phyloP scores from a whole-genome alignment of 2,113 vertebrate species.

The Pogonocichla stellata region DNA sequence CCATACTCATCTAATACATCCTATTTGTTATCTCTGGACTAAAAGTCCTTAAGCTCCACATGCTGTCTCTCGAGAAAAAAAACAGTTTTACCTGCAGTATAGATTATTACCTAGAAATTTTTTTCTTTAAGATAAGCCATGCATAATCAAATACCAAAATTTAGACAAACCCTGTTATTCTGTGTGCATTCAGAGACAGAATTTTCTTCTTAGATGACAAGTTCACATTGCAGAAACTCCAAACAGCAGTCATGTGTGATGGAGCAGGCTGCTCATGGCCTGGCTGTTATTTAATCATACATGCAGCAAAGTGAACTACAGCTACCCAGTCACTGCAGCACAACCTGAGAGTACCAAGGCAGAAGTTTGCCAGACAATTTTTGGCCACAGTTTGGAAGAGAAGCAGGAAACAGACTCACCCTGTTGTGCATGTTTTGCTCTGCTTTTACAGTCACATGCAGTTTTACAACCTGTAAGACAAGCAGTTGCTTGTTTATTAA shows the following conservation, averaged over 20 bases:
- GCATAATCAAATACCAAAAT: neutral
- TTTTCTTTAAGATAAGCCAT: neutral
- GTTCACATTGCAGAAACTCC: neutral
- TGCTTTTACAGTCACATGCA: conserved; percentile 81
- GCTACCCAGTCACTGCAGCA: neutral
- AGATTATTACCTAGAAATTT: neutral
- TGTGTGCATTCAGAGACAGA: neutral
- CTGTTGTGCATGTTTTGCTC: conserved; percentile 79
- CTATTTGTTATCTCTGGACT: neutral
- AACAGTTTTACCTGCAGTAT: neutral
- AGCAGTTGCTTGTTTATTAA: neutral
- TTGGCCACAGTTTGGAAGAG: neutral
- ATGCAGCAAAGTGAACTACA: neutral
- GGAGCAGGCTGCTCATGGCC: neutral
- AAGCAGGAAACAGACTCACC: conserved; percentile 74
- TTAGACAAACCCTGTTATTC: neutral
- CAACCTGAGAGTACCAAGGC: neutral
- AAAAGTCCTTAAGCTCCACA: neutral
- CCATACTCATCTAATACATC: neutral
- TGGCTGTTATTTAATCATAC: neutral
- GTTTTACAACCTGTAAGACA: conserved; percentile 82
- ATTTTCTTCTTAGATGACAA: neutral
- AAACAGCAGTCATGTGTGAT: accelerated
- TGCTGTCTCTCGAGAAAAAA: neutral
- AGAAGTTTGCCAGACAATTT: neutral